phyloP scores from a whole-genome alignment of 2,113 vertebrate genomes.

The Clarias macrocephalus region DNA sequence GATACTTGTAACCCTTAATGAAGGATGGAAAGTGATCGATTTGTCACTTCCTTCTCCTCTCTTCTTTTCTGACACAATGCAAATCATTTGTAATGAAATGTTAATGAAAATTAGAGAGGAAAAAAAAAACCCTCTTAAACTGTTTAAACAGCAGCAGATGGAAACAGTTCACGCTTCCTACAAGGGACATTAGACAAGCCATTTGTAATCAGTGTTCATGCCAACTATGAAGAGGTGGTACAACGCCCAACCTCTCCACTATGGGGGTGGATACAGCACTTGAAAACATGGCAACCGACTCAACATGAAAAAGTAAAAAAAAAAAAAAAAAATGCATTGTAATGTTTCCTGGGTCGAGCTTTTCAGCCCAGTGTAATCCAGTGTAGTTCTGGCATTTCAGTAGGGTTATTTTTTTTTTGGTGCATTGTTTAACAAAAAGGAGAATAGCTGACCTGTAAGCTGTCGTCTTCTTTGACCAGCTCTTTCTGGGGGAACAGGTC shows the following conservation, averaged over 20 bases:
- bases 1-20: background rate
- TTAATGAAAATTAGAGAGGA: background rate
- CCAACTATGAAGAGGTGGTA: background rate
- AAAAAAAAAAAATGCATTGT: background rate
- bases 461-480: constrained; percentile 95
- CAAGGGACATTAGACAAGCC: background rate
- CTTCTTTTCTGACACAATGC: background rate
- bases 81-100: background rate
- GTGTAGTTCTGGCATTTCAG: background rate
- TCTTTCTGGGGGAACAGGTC: constrained; percentile 98
- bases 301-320: background rate
- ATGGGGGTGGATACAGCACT: background rate
- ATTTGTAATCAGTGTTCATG: background rate
- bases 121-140: background rate
- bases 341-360: background rate
- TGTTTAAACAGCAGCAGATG: background rate
- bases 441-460: constrained; percentile 82
- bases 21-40: background rate
- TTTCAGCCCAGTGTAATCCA: background rate
- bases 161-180: constrained; percentile 1
- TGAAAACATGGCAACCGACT: background rate
- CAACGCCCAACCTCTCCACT: background rate
- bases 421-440: background rate
- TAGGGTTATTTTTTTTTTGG: background rate
- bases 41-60: too few relatives aligned